Percentiles rank a stretch among this genome's conserved stretches.
phyloP scores from a whole-genome alignment of 1,140 invertebrate genomes.

The Anastrepha obliqua region DNA sequence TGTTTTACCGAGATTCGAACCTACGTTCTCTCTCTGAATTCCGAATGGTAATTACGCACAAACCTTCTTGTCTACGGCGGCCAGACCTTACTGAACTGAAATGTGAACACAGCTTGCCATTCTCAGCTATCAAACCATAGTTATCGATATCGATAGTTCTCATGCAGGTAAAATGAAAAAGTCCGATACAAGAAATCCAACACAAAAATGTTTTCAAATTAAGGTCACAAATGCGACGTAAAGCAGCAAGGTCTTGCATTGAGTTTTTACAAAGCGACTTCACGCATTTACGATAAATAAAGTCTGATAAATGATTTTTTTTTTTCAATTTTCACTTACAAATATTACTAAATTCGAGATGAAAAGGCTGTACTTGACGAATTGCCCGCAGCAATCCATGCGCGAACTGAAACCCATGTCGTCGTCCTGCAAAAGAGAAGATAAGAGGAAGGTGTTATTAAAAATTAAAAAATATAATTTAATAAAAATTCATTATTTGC shows the following conservation, averaged over 20 bases:
- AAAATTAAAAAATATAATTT: not conserved
- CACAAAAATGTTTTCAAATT: not conserved
- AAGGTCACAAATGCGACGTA: not conserved
- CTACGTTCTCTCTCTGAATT: no score
- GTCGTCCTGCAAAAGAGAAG: slow-evolving; percentile 69
- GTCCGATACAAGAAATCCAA: no score
- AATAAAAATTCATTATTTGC: not conserved
- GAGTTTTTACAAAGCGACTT: not conserved
- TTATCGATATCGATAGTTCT: no score
- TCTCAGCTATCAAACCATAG: no score
- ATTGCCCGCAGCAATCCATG: slow-evolving; percentile 86
- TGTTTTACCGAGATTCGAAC: no score
- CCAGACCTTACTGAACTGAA: no score
- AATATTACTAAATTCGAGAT: slow-evolving; percentile 90
- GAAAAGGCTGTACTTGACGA: slow-evolving; percentile 90
- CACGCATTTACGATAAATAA: no score
- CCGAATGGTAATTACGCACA: no score
- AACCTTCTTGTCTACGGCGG: no score
- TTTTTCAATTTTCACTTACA: slow-evolving; percentile 79
- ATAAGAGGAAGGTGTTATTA: slow-evolving; percentile 20
- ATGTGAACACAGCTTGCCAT: no score
- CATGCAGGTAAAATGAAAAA: no score
- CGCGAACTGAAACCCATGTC: slow-evolving; percentile 83
- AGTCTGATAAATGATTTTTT: not conserved
- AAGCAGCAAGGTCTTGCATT: not conserved